Evolutionary conservation across 2,888 invertebrate species (phyloP), one percentile per base, ranked within the genome.

Genomic region (Drosophila limbata): DNA sequence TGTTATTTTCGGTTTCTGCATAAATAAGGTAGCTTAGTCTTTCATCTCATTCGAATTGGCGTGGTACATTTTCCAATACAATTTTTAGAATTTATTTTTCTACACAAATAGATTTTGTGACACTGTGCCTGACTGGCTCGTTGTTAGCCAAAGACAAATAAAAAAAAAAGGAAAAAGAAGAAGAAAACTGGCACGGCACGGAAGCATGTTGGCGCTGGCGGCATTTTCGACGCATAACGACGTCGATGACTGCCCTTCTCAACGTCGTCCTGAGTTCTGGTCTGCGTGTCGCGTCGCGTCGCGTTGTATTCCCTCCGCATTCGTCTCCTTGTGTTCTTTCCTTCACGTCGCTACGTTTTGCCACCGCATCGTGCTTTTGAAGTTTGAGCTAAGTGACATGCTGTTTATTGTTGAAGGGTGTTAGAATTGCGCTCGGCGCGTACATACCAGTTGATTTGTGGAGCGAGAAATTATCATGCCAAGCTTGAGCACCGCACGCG

Each of bases 321-420:
- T 37, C 31, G 5, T 21, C 11, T 8, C 28, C 28, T 33, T 42
- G 52, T 42, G 45, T 53, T 42, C 47, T 37, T 31, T 8, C 28
- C 47, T 5, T 19, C 37, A 2, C 13, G 37, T n/a, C n/a, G n/a
- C 59, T 51, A 40, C 59, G 57, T 65, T 74, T 59, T 69, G 25
- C 56, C 74, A 45, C 61, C 70, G 66, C 77, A 69, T 69, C 78
- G 85, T 82, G 90, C 91, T 90, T 90, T 91, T 90, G 90, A 90
- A 91, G 91, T 90, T 91, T 90, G 90, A 90, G 90, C 91, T 91
- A 91, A 91, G 91, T 91, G 91, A 91, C 91, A 91, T 91, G 91
- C 91, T 91, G 91, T 91, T 91, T 91, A 91, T 91, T 91, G 91
- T 91, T 91, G 91, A 91, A 90, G 91, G 91, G 91, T 91, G 91